phyloP scores from a whole-genome alignment of 2,797 vertebrate genomes.

The Eurystomus glaucurus region DNA sequence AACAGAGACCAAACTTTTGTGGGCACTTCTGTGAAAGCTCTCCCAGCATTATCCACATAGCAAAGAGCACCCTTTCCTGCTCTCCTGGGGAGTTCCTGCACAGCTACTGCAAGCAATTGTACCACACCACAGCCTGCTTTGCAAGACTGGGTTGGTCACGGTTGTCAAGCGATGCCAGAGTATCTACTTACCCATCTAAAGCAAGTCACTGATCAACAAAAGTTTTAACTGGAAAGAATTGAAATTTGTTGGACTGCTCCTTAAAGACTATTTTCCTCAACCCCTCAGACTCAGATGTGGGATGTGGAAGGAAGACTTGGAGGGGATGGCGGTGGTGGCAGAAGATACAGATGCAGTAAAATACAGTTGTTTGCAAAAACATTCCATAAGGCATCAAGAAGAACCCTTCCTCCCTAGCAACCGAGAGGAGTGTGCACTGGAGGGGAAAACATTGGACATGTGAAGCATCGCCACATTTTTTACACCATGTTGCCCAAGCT shows the following conservation, averaged over 20 bases:
- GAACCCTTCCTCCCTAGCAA: background rate
- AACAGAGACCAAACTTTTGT: background rate
- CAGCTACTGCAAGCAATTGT: background rate
- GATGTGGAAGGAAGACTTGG: background rate
- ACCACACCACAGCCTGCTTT: background rate
- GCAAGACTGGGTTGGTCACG: background rate
- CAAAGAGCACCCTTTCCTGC: background rate
- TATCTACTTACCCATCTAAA: background rate
- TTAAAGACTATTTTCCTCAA: background rate
- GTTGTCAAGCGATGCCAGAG: background rate
- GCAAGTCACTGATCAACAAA: background rate
- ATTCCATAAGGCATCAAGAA: background rate
- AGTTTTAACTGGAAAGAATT: background rate
- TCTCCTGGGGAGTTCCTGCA: background rate
- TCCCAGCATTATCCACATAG: background rate
- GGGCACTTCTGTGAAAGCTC: background rate
- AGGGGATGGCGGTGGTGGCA: rapidly evolving
- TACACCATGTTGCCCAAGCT: background rate
- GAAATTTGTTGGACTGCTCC: background rate
- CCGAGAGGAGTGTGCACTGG: background rate
- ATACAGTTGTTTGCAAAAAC: background rate
- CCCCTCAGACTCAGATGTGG: rapidly evolving
- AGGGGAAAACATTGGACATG: background rate
- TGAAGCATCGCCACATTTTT: background rate
- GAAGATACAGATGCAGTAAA: background rate